Conservation (phyloP, 1,140 invertebrate species). For the Meloidogyne exigua region DNA sequence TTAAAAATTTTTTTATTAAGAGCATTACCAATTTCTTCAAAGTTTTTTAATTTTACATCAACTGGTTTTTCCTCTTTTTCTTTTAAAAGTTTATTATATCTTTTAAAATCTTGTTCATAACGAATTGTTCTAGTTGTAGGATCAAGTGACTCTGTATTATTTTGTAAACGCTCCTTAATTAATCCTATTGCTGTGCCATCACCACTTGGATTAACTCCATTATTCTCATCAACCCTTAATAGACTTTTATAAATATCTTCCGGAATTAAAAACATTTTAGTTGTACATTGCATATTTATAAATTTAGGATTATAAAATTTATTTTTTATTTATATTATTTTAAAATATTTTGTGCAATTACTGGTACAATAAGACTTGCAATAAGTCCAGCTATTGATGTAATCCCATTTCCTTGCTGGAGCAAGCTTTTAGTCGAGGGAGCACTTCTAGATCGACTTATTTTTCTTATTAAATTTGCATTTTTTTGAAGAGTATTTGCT, state of each 20-base stretch:
- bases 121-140: neutral
- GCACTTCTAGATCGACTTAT: conserved; percentile 16
- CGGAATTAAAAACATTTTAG: conserved; percentile 28
- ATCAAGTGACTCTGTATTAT: neutral
- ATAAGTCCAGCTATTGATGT: neutral
- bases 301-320: no score
- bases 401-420: neutral
- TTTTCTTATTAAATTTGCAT: conserved; percentile 21
- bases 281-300: conserved; percentile 13
- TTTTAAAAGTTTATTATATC: conserved; percentile 4
- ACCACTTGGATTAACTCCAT: neutral
- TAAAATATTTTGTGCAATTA: conserved; percentile 6
- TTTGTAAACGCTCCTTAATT: neutral
- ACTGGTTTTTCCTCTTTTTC: conserved; percentile 4
- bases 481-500: neutral
- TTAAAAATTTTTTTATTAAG: no score
- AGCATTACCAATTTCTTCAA: no score
- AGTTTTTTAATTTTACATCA: neutral
- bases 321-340: conserved; percentile 15
- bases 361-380: conserved; percentile 15
- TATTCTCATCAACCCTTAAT: neutral
- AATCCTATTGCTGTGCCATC: neutral
- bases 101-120: conserved; percentile 21
- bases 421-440: neutral
- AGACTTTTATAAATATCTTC: conserved; percentile 21